Evolutionary conservation across 30 jellyfish, hydroid and myxozoan genomes (phyloP).

Genomic region (Hydractinia echinata): DNA sequence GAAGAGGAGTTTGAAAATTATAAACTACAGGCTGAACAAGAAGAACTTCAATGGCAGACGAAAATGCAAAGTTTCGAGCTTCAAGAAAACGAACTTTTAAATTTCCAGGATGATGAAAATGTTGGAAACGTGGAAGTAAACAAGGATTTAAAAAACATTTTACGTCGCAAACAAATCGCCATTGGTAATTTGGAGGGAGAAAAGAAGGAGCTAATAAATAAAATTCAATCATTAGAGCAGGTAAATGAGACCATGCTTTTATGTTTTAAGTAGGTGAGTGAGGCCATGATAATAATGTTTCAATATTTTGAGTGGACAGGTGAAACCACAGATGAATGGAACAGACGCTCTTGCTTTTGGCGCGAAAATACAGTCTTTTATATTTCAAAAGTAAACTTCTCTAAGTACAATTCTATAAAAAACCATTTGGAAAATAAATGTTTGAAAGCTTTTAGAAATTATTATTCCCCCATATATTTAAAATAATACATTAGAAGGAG

Average conservation of each 20-base stretch:
- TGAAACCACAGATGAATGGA: no score
- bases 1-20: conserved; percentile 63
- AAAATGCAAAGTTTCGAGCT: neutral
- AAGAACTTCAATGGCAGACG: conserved; percentile 6
- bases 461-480: no score
- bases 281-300: no score
- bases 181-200: conserved; percentile 39
- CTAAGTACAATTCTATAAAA: no score
- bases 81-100: neutral
- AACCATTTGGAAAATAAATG: no score
- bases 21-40: conserved; percentile 22
- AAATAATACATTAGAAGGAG: no score
- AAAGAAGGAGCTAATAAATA: conserved; percentile 34
- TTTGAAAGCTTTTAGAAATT: no score
- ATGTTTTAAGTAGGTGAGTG: neutral
- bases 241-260: conserved; percentile 13
- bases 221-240: conserved; percentile 33
- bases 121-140: neutral
- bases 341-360: no score
- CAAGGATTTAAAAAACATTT: neutral
- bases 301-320: no score
- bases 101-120: neutral
- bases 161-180: conserved; percentile 13
- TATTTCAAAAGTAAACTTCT: no score
- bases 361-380: no score